These are phyloP conservation scores for Pomatostomus ruficeps DNA, from an alignment of 2,113 vertebrate species.

Conservation along the genomic window DNA sequence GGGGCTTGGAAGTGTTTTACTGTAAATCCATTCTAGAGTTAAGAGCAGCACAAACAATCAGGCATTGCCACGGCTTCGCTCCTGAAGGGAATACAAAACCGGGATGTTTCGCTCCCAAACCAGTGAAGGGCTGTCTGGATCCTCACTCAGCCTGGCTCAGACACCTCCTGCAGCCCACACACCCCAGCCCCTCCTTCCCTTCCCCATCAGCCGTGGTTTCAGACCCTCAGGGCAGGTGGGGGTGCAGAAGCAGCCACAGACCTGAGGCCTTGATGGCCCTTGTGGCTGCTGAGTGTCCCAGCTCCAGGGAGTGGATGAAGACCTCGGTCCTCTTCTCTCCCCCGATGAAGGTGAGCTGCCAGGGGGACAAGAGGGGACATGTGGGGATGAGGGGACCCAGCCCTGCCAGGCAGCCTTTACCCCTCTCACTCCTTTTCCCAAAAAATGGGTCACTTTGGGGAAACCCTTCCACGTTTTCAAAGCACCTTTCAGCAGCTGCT, in stretches of 20 bases:
- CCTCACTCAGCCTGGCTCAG: background rate
- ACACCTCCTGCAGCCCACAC: background rate
- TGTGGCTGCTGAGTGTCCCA: constrained; percentile 88
- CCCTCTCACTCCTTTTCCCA: background rate
- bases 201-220: background rate
- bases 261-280: constrained; percentile 94
- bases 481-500: background rate
- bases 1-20: background rate
- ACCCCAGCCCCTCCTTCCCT: background rate
- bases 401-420: background rate
- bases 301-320: constrained; percentile 91
- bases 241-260: constrained; percentile 32
- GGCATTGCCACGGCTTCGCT: fast-evolving
- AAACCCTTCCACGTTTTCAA: background rate
- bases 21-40: background rate
- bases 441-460: background rate
- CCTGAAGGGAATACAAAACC: background rate
- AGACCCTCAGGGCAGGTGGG: background rate
- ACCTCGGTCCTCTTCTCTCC: constrained; percentile 89
- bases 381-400: background rate
- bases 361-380: background rate
- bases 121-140: background rate
- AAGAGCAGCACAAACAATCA: background rate
- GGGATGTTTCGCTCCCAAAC: background rate
- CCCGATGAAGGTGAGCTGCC: constrained; percentile 84